Base-by-base conservation (phyloP, 2,797 vertebrate species). In the Tokudaia tokunoshimensis region DNA sequence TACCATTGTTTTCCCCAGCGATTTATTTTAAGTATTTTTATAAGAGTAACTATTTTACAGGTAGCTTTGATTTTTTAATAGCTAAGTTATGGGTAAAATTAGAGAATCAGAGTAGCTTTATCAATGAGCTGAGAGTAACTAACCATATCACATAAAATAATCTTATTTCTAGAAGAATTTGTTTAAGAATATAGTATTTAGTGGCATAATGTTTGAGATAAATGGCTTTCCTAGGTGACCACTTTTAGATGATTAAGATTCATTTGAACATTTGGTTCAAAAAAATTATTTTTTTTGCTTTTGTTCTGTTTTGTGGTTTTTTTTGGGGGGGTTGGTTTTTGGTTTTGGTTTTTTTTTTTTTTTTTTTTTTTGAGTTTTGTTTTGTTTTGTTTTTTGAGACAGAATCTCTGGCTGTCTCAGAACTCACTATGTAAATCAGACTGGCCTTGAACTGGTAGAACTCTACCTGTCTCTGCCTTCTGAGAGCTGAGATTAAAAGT, bases 101-200 rank as follows among this genome's bases (percentile, higher is more conserved):
- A 84, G 41, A 90, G 14, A 88, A 55, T 75, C 19, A 17, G 50
- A 7, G 14, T 92, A 70, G 31, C 10, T 92, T 92, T 94, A 57
- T 92, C 70, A 91, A 41, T 78, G 80, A 80, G 34, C 78, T 94
- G 65, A 94, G 90, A 95, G 29, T 84, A 81, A 75, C 26, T 86
- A 89, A 88, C 74, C 84, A 63, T 61, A 9, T 84, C 26, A 78
- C 74, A 50, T 76, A 86, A 94, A 88, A 85, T 70, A 74, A 72
- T 83, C 59, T 74, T 94, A 75, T 63, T 94, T 89, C 89, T 95
- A 70, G 22, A 97, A 95, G 80, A 94, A 87, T 47, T 90, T 22
- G 50, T 59, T 91, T 44, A 92, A 95, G 75, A 92, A 81, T 83
- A 95, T 63, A 75, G 65, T 20, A 72, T 82, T 89, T 29, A 20